These are phyloP conservation scores for Arion vulgaris DNA, from an alignment of 1,140 invertebrate species.

Conservation along the genomic window DNA sequence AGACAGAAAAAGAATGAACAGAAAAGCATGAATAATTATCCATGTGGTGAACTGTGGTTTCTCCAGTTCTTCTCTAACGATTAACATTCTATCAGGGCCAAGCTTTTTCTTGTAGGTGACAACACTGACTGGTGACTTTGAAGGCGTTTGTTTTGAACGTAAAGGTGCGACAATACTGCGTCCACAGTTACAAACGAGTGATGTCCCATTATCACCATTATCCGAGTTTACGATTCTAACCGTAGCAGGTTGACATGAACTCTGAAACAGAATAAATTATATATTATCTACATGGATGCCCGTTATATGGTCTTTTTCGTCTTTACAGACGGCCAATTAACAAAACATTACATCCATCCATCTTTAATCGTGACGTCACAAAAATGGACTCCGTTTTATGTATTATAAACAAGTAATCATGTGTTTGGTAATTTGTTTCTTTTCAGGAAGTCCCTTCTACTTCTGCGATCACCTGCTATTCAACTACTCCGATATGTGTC, in stretches of 20 bases:
- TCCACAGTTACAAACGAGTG: not conserved
- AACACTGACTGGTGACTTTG: not conserved
- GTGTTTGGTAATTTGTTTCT: too few species aligned
- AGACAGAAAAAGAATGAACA: not conserved
- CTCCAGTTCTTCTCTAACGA: not conserved
- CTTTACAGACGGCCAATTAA: too few species aligned
- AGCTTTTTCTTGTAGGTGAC: conserved; percentile 5
- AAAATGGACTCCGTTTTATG: too few species aligned
- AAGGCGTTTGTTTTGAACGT: not conserved
- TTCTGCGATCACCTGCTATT: too few species aligned
- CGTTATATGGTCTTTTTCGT: too few species aligned
- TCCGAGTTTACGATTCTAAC: not conserved
- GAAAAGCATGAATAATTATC: not conserved
- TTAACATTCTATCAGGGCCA: not conserved
- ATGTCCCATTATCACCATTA: not conserved
- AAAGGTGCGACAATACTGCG: not conserved
- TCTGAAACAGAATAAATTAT: not conserved
- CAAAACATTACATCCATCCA: too few species aligned
- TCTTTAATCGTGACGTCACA: too few species aligned
- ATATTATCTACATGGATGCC: too few species aligned
- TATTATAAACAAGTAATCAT: too few species aligned
- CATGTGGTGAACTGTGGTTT: not conserved
- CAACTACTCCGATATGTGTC: too few species aligned
- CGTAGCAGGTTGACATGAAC: not conserved
- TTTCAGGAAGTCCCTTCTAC: too few species aligned